Percentiles rank a stretch among this genome's conserved stretches.
These are phyloP conservation scores for Phainopepla nitens DNA, from an alignment of 2,113 vertebrate genomes.

Conservation along the genomic window DNA sequence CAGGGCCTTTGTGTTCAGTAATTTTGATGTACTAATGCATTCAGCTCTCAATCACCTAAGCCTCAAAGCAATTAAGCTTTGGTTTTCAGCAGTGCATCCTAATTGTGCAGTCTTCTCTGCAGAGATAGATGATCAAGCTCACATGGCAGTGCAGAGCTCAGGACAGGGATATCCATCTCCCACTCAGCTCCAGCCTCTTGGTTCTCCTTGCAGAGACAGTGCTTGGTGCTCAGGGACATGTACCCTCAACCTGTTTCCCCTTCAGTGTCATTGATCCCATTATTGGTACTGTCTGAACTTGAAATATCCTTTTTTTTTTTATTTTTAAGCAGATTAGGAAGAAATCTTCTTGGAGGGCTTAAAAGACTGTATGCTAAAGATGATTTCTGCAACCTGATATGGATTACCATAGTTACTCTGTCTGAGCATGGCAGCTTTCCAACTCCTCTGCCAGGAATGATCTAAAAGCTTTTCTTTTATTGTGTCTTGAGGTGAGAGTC, in stretches of 20 bases:
- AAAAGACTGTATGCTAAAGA: conserved; percentile 41
- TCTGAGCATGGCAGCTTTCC: conserved; percentile 50
- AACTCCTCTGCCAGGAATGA: conserved; percentile 59
- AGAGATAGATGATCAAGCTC: background rate
- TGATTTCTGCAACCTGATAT: conserved; percentile 61
- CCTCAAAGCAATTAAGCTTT: conserved; percentile 44
- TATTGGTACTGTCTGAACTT: conserved; percentile 34
- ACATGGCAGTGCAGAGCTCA: background rate
- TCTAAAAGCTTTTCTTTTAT: conserved; percentile 68
- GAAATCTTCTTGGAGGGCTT: conserved; percentile 51
- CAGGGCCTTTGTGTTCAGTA: conserved; percentile 1
- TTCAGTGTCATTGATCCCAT: background rate
- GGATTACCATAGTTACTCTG: conserved; percentile 53
- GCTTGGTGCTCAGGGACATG: background rate
- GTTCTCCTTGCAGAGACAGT: background rate
- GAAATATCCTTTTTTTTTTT: conserved; percentile 27
- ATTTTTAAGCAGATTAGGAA: conserved; percentile 52
- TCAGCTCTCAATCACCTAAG: conserved; percentile 41
- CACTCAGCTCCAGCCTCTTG: background rate
- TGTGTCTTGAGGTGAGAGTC: conserved; percentile 54
- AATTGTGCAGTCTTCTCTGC: background rate
- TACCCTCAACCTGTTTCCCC: background rate
- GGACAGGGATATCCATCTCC: background rate
- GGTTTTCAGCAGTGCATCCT: conserved; percentile 22
- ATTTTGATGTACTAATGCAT: background rate